These are phyloP conservation scores for Unio pictorum DNA, from an alignment of 2,888 invertebrate species.

Conservation along the genomic window DNA sequence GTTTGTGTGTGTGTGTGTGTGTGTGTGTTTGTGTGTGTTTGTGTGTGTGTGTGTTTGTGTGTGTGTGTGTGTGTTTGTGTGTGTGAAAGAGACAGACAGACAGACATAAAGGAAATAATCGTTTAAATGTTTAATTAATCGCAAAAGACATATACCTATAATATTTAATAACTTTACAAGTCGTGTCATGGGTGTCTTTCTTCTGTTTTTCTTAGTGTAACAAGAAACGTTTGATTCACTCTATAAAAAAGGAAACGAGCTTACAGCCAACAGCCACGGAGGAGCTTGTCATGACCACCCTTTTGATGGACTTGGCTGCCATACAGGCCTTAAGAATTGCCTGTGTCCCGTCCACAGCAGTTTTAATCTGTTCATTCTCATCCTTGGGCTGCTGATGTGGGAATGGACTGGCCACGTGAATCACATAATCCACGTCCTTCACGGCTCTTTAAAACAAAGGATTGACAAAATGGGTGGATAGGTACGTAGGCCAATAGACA, in stretches of 20 bases:
- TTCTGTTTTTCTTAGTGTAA: too few relatives aligned
- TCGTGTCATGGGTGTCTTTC: too few relatives aligned
- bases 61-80: too few relatives aligned
- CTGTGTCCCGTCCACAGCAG: slow-evolving; percentile 74
- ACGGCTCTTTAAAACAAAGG: slow-evolving; percentile 63
- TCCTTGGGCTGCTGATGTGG: slow-evolving; percentile 66
- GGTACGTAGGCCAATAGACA: neutral
- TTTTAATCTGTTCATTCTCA: slow-evolving; percentile 70
- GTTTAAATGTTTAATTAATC: too few relatives aligned
- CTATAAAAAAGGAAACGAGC: slow-evolving; percentile 2
- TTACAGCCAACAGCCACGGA: slow-evolving; percentile 70
- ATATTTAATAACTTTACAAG: too few relatives aligned
- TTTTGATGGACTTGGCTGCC: slow-evolving; percentile 71
- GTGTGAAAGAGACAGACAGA: slow-evolving; percentile 2
- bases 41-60: too few relatives aligned
- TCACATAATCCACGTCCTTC: slow-evolving; percentile 71
- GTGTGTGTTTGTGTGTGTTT: too few relatives aligned
- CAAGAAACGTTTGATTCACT: too few relatives aligned
- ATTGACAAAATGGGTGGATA: neutral
- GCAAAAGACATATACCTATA: too few relatives aligned
- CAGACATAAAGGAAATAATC: too few relatives aligned
- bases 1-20: too few relatives aligned
- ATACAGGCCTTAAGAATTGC: slow-evolving; percentile 73
- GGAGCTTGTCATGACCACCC: slow-evolving; percentile 74
- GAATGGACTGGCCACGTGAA: slow-evolving; percentile 73